Evolutionary conservation across 1,140 invertebrate species (phyloP).

Genomic region (Papilio glaucus): DNA sequence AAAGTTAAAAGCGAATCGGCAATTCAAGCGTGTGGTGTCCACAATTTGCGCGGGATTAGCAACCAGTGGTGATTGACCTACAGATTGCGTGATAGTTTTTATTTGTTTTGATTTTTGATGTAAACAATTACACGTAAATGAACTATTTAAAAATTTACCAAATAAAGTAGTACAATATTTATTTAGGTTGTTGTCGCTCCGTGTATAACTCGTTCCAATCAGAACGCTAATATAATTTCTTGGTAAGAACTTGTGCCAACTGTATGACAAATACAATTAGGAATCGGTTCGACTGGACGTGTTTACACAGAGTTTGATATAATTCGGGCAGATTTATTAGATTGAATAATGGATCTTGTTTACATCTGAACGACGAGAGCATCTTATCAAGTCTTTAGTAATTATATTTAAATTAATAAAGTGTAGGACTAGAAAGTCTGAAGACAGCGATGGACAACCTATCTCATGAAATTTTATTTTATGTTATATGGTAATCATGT

Average conservation of each 20-base stretch:
- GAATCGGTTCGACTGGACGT: slow-evolving; percentile 9
- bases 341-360: slow-evolving; percentile 31
- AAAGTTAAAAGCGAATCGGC: slow-evolving; percentile 19
- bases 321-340: slow-evolving; percentile 25
- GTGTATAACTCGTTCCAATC: background rate
- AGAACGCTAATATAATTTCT: slow-evolving; percentile 10
- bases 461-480: no score
- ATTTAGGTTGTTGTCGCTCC: background rate
- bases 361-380: background rate
- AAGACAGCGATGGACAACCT: no score
- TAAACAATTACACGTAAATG: slow-evolving; percentile 21
- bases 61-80: slow-evolving; percentile 20
- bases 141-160: background rate
- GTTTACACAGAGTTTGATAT: slow-evolving; percentile 27
- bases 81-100: background rate
- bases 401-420: no score
- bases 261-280: slow-evolving; percentile 17
- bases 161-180: background rate
- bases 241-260: slow-evolving; percentile 17
- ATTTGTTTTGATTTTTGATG: slow-evolving; percentile 29
- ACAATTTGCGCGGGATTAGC: slow-evolving; percentile 22
- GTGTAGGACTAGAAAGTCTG: no score
- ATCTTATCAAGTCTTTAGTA: background rate
- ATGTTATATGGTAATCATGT: no score
- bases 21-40: background rate